A percentile compares a stretch with the other conserved stretches of the same genome.
phyloP scores from a whole-genome alignment of 2,797 vertebrate species.

The Schizothorax lantsangensis region DNA sequence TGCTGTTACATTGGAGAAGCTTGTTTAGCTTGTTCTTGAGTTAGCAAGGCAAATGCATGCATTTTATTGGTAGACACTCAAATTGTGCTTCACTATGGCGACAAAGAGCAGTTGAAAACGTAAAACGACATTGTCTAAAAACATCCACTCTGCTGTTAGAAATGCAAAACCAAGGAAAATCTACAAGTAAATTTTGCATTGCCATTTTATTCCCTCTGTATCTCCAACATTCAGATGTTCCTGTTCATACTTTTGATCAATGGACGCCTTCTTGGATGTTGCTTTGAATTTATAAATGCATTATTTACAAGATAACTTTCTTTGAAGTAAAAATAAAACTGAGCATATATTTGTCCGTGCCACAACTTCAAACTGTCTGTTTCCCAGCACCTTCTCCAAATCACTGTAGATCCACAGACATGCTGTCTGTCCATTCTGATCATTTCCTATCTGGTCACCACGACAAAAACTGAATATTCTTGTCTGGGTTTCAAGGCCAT shows the following conservation, averaged over 20 bases:
- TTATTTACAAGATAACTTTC: slow-evolving; percentile 28
- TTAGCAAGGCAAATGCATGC: slow-evolving; percentile 28
- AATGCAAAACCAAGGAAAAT: slow-evolving; percentile 28
- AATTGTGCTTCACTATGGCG: neutral
- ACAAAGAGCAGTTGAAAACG: neutral
- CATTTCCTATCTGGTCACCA: neutral
- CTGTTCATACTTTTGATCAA: slow-evolving; percentile 16
- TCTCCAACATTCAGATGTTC: neutral
- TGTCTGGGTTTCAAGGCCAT: slow-evolving; percentile 58
- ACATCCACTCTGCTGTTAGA: slow-evolving; percentile 2
- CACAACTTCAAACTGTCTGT: slow-evolving; percentile 63
- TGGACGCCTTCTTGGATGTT: neutral
- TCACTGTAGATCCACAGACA: slow-evolving; percentile 37
- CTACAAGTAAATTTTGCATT: slow-evolving; percentile 9
- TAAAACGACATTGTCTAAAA: slow-evolving; percentile 31
- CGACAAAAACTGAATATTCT: neutral
- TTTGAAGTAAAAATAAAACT: slow-evolving; percentile 42
- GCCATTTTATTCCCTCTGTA: slow-evolving; percentile 12
- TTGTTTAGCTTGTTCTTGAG: neutral
- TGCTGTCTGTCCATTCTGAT: neutral
- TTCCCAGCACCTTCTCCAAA: slow-evolving; percentile 48
- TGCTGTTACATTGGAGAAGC: slow-evolving; percentile 32
- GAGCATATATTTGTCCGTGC: slow-evolving; percentile 19
- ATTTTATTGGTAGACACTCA: slow-evolving; percentile 38
- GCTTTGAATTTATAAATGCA: slow-evolving; percentile 23